These are phyloP conservation scores for Pachyseris speciosa DNA, from an alignment of 64 coral and sea anemone species.

Conservation along the genomic window DNA sequence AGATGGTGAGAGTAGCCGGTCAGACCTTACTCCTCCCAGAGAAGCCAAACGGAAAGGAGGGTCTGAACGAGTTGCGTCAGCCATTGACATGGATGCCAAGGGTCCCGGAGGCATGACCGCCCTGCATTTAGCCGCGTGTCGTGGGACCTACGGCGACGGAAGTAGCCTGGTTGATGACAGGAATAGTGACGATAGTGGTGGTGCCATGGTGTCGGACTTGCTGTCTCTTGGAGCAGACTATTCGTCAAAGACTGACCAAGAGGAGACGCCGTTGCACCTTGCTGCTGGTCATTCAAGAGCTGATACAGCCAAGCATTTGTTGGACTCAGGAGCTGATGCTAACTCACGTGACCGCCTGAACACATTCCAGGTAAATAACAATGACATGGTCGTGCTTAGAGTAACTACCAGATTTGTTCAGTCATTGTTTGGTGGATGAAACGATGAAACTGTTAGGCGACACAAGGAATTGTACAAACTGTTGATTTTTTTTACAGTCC, in stretches of 20 bases:
- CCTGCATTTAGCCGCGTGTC: conserved; percentile 82
- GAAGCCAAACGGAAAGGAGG: conserved; percentile 83
- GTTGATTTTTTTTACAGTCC: too few relatives aligned
- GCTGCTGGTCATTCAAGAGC: conserved; percentile 92
- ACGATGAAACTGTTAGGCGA: too few relatives aligned
- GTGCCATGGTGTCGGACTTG: conserved; percentile 89
- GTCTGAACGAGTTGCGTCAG: conserved; percentile 19
- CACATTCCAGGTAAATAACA: conserved; percentile 89
- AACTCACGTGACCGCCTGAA: conserved; percentile 86
- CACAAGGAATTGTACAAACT: too few relatives aligned
- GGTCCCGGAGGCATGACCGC: conserved; percentile 96
- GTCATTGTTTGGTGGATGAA: too few relatives aligned
- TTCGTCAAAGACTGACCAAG: conserved; percentile 71
- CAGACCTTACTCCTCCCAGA: conserved; percentile 86
- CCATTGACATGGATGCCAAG: conserved; percentile 81
- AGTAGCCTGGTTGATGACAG: conserved; percentile 91
- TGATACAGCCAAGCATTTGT: conserved; percentile 85
- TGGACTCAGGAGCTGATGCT: conserved; percentile 91
- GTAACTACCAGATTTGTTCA: too few relatives aligned
- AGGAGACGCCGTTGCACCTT: conserved; percentile 93
- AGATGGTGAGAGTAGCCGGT: conserved; percentile 40
- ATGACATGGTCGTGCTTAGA: neutral
- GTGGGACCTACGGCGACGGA: conserved; percentile 82
- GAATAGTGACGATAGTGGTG: conserved; percentile 96
- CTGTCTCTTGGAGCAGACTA: conserved; percentile 88